Evolutionary conservation across 2,113 vertebrate genomes (phyloP).

Genomic region (Clarias batrachus): DNA sequence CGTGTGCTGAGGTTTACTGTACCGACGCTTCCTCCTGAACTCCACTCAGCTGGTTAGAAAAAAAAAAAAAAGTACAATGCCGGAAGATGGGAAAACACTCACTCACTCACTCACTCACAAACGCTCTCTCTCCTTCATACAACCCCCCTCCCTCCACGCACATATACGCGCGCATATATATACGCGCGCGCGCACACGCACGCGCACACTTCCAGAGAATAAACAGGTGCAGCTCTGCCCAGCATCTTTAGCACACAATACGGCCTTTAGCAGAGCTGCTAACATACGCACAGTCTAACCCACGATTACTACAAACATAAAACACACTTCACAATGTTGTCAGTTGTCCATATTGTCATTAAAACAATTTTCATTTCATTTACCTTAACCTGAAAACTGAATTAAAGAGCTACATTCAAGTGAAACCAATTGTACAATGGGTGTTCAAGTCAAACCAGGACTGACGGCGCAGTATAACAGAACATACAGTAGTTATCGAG

Average conservation of each 20-base stretch:
- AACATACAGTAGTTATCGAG: too few relatives aligned
- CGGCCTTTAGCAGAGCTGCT: neutral
- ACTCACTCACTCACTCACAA: slow-evolving; percentile 32
- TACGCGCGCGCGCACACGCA: too few relatives aligned
- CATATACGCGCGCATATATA: too few relatives aligned
- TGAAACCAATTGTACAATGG: neutral
- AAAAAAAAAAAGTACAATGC: slow-evolving; percentile 36
- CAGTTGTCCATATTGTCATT: neutral
- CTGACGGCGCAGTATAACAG: too few relatives aligned
- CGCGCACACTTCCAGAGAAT: neutral
- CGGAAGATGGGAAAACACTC: slow-evolving; percentile 64
- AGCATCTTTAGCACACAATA: neutral
- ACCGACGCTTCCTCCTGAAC: neutral
- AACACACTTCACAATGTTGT: neutral
- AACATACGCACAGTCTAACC: neutral
- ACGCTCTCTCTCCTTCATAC: neutral
- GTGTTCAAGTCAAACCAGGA: too few relatives aligned
- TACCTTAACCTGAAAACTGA: neutral
- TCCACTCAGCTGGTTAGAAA: slow-evolving; percentile 36
- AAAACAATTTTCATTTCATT: neutral
- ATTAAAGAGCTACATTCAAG: neutral
- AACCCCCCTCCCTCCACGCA: neutral
- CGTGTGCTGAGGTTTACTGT: neutral
- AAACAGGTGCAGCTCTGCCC: slow-evolving; percentile 3
- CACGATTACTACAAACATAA: neutral